Evolutionary conservation across 1,140 invertebrate species (phyloP).

Genomic region (Halesus radiatus): DNA sequence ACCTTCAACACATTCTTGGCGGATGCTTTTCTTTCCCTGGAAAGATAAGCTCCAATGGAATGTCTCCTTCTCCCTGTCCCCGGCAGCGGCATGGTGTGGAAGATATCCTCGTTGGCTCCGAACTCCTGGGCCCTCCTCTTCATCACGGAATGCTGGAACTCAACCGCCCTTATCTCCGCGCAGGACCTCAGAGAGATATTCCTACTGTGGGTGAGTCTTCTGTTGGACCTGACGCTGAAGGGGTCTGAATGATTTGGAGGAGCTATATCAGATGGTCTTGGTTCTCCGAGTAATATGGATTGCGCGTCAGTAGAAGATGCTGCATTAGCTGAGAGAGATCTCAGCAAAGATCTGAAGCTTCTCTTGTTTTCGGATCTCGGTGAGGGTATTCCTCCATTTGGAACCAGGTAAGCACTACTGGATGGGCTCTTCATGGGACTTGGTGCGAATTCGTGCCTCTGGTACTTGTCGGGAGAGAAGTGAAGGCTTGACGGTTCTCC

Average conservation of each 20-base stretch:
- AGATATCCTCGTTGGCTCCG: conserved; percentile 61
- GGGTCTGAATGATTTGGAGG: conserved; percentile 53
- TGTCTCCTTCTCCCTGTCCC: conserved; percentile 63
- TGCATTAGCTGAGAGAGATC: conserved; percentile 68
- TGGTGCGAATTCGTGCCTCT: conserved; percentile 60
- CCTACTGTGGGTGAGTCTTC: conserved; percentile 48
- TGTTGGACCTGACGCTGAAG: conserved; percentile 35
- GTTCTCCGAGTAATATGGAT: conserved; percentile 68
- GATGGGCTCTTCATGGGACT: conserved; percentile 53
- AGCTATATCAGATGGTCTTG: conserved; percentile 61
- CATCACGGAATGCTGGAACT: conserved; percentile 38
- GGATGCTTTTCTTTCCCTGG: conserved; percentile 59
- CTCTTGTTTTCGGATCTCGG: conserved; percentile 64
- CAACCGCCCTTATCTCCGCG: conserved; percentile 28
- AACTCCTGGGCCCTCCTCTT: conserved; percentile 40
- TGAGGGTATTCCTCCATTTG: conserved; percentile 60
- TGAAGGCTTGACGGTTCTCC: background rate
- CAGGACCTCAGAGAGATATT: conserved; percentile 46
- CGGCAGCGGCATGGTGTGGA: conserved; percentile 67
- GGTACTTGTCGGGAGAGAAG: conserved; percentile 54
- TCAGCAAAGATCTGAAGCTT: conserved; percentile 68
- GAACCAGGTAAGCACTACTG: conserved; percentile 61
- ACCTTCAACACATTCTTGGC: conserved; percentile 61
- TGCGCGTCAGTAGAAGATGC: conserved; percentile 64
- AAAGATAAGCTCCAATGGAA: conserved; percentile 69